A percentile compares a stretch with the other conserved stretches of the same genome.
Evolutionary conservation across 92 coral and sea anemone species (phyloP).

Genomic region (Blastomussa wellsi): DNA sequence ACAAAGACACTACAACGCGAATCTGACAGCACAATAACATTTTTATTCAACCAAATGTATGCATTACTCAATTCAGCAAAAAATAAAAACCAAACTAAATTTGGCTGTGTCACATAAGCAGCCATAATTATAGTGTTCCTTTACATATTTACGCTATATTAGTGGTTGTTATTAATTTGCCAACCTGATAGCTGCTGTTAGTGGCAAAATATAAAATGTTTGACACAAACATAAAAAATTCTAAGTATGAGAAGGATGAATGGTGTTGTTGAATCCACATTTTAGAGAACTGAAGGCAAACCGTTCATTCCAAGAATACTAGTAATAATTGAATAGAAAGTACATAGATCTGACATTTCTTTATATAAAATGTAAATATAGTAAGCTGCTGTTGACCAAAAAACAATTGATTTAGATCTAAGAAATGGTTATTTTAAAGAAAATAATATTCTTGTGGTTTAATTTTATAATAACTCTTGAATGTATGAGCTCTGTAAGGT

Average conservation of each 20-base stretch:
- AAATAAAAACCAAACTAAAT: not conserved
- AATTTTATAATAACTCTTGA: not conserved
- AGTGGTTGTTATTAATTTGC: not conserved
- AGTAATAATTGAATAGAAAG: not conserved
- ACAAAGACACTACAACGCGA: not conserved
- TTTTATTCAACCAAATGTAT: constrained; percentile 13
- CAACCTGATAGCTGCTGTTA: not conserved
- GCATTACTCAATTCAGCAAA: not conserved
- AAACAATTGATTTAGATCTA: not conserved
- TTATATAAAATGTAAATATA: not conserved
- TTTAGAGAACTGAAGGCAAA: not conserved
- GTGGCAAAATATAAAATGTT: not conserved
- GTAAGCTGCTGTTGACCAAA: not conserved
- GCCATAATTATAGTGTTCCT: not conserved
- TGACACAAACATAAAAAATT: not conserved
- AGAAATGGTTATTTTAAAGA: too few species aligned
- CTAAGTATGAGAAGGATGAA: not conserved
- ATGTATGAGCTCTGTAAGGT: not conserved
- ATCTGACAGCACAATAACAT: not conserved
- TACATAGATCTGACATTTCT: not conserved
- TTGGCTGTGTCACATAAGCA: not conserved
- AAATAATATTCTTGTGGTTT: not conserved
- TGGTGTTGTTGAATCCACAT: not conserved
- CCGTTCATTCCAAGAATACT: not conserved
- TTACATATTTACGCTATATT: not conserved